Base-by-base conservation (phyloP, 1,140 invertebrate genomes). In the Ceratina calcarata region DNA sequence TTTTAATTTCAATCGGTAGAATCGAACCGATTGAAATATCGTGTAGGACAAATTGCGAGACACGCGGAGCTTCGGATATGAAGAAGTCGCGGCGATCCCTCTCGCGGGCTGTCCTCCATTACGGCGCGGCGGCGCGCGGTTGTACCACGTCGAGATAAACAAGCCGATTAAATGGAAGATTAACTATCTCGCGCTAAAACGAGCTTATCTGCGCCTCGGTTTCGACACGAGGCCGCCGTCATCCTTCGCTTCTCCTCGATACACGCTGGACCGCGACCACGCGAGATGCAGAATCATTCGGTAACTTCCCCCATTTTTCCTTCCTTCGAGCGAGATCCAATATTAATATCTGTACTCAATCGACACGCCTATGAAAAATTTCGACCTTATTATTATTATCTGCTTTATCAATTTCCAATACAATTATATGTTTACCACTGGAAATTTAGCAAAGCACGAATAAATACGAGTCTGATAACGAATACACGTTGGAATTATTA, bases 131-230 rank as follows among this genome's bases (percentile, higher is more conserved):
- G 37, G 75, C 58, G 57, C 68, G 60, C 67, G 8, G 75, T 78
- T 78, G 75, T 78, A 72, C 1, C 69, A 72, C 76, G 76, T 78
- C 76, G 76, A 78, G 76, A 78, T 78, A 72, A 71, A 78, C 68
- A 78, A 62, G 75, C 75, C 75, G 75, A 78, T 78, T 78, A 71
- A 71, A 49, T 67, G 75, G 58, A 78, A 78, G 75, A 78, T 78
- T 78, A 78, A 78, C 75, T 78, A 78, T 78, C 75, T 71, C 75
- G 75, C 75, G 75, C 58, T 78, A 78, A 78, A 78, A 78, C 75
- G 68, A 78, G 75, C 75, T 78, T 78, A 78, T 78, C 75, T 71
- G 67, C 27, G 75, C 67, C 67, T 62, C 27, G 67, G 75, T 78
- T 78, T 78, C 75, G 75, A 78, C 75, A 78, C 75, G 75, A 70